Evolutionary conservation across 2,113 vertebrate species (phyloP), one percentile per base, ranked within the genome.

Genomic region (Entosphenus tridentatus): DNA sequence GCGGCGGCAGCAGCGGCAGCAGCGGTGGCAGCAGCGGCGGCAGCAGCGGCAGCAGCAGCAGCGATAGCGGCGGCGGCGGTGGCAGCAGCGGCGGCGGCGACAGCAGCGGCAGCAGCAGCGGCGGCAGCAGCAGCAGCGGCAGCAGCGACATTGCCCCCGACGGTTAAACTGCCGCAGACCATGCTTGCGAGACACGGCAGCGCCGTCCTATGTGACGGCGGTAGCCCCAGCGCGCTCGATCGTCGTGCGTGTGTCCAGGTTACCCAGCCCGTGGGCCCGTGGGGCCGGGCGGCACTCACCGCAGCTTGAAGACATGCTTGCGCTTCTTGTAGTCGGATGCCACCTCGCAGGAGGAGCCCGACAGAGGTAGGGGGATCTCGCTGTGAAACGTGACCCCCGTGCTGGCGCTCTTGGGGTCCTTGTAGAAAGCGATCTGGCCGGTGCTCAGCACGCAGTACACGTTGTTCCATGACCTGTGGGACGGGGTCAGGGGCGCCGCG

Each of bases 241-340:
- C 39, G 39, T 39, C 39, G 39, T 39, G 39, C 39, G 6, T 11
- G 16, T 71, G 9, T 55, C 71, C 57, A 59, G 3, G 4, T 8
- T 71, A 3, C 12, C 2, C 12, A 14, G n/a, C 54, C 55, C 21
- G 11, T 16, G 10, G 56, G 73, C 14, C 57, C 56, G 55, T 16
- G n/a, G 9, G 10, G 12, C 5, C 21, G 2, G 21, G 57, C 10
- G 8, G 65, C 13, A 70, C 81, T 80, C 74, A 96, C 92, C 84
- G 80, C 73, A 98, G 80, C 75, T 87, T 96, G 76, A 87, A 85
- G 59, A 98, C 87, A 0, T 92, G 84, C 70, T 95, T 96, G 81
- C 87, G 95, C 75, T 95, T 98, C 81, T 96, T 96, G 77, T 96
- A 96, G 78, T 80, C 87, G 2, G 75, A 71, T 2, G 90, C 84